Percentiles rank a stretch among this genome's conserved stretches.
These are phyloP conservation scores for Zoanthus gigantus DNA, from an alignment of 92 coral and sea anemone species.

Conservation along the genomic window DNA sequence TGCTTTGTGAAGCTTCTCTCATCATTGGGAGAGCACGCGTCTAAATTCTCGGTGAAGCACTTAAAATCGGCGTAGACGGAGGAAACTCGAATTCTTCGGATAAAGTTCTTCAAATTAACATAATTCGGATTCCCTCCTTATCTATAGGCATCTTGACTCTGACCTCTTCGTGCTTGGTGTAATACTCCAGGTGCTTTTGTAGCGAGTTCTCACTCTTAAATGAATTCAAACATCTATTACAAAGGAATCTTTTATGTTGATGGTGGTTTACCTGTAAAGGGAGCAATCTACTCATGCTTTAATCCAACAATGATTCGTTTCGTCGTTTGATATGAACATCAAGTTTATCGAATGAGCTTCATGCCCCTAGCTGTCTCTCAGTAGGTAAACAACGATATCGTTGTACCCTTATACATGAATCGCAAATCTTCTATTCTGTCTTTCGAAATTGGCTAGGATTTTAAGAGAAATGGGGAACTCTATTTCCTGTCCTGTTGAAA, in stretches of 20 bases:
- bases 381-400: background rate
- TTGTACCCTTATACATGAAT: background rate
- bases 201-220: background rate
- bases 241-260: background rate
- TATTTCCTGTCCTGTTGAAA: background rate
- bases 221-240: background rate
- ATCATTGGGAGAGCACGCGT: no score
- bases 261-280: background rate
- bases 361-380: background rate
- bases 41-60: no score
- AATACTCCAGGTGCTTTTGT: background rate
- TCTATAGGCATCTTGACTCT: background rate
- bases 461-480: background rate
- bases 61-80: no score
- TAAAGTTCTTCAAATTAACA: no score
- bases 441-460: background rate
- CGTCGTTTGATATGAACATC: no score
- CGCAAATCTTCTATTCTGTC: no score
- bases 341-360: no score
- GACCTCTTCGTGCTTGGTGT: background rate
- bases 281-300: background rate
- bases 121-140: background rate
- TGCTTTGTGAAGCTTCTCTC: no score
- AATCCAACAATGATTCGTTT: background rate
- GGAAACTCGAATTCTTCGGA: background rate